Evolutionary conservation across 53 echinoderm and acorn worm genomes (phyloP).

Genomic region (Patiria pectinifera): DNA sequence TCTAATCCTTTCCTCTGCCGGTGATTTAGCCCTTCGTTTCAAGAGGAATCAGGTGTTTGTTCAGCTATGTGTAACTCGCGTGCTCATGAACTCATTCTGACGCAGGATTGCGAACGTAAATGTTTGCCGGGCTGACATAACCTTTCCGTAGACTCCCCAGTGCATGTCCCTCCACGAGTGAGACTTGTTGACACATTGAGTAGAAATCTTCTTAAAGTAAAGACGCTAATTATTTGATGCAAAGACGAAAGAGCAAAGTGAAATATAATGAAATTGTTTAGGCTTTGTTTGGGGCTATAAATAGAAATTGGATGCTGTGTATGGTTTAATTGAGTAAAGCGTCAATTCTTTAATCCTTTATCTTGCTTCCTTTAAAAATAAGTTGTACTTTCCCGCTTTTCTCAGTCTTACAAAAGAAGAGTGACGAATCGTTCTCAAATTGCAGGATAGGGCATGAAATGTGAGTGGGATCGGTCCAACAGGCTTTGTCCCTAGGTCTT

Average conservation of each 20-base stretch:
- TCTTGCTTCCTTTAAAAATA: background rate
- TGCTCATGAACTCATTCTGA: background rate
- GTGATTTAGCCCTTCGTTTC: background rate
- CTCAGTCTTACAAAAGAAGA: background rate
- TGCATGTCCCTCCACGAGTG: background rate
- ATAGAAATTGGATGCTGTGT: background rate
- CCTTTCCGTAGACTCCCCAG: background rate
- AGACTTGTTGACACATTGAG: background rate
- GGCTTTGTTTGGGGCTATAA: background rate
- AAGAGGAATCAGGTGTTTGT: background rate
- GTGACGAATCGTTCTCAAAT: background rate
- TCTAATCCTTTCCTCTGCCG: background rate
- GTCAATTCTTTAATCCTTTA: background rate
- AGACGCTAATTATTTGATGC: background rate
- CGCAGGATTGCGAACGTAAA: background rate
- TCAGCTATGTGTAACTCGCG: slow-evolving; percentile 8
- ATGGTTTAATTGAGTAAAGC: background rate
- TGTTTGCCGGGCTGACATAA: background rate
- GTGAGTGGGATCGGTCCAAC: background rate
- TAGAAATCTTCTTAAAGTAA: background rate
- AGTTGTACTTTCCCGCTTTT: background rate
- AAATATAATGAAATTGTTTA: background rate
- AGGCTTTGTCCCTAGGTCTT: background rate
- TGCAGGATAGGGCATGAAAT: slow-evolving; percentile 1
- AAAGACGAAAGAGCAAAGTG: background rate